Percentiles rank a stretch among this genome's conserved stretches.
phyloP scores from a whole-genome alignment of 2,113 vertebrate species.

The Pitta sordida region DNA sequence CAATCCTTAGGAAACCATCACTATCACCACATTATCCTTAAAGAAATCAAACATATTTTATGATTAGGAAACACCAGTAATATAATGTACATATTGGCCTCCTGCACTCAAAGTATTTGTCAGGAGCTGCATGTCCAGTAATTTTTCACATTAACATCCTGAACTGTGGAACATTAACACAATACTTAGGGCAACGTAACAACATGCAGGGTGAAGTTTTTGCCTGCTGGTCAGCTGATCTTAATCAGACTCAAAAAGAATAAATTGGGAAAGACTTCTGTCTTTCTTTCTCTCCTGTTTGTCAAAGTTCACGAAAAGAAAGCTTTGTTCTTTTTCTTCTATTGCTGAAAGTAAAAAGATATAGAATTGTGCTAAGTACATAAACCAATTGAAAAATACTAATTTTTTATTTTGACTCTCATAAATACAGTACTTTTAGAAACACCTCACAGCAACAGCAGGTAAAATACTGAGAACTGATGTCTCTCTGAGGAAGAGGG shows the following conservation, averaged over 20 bases:
- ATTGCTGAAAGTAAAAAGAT: neutral
- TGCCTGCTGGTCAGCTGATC: neutral
- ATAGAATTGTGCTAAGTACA: neutral
- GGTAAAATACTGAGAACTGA: neutral
- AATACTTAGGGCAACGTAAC: neutral
- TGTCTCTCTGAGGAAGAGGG: neutral
- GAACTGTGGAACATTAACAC: neutral
- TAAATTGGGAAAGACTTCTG: too few relatives aligned
- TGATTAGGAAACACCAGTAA: neutral
- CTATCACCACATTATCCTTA: neutral
- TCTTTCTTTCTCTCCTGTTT: neutral
- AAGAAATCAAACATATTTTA: neutral
- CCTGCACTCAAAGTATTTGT: neutral
- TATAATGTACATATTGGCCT: neutral
- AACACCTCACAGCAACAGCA: neutral
- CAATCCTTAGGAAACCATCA: neutral
- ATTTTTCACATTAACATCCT: neutral
- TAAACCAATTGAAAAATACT: neutral
- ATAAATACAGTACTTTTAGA: neutral
- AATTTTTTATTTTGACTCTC: neutral
- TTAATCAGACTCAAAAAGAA: neutral
- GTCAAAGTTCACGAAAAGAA: neutral
- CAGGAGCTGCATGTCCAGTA: neutral
- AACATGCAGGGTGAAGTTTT: neutral
- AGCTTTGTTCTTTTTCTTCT: neutral